Percentiles rank a stretch among this genome's conserved stretches.
Conservation (phyloP, 2,888 invertebrate species). For the Coenonympha glycerion region DNA sequence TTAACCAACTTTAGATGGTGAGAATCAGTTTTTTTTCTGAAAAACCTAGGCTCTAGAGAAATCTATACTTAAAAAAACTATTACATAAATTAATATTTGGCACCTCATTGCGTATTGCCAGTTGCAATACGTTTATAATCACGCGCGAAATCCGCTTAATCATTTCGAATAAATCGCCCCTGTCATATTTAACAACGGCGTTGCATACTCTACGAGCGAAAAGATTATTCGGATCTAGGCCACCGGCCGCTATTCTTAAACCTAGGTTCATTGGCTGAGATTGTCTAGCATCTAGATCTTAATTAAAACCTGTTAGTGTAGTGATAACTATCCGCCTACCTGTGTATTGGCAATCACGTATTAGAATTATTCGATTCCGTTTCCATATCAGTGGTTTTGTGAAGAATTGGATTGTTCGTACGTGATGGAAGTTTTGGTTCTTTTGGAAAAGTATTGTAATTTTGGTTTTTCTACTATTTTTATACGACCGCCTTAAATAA, state of each 20-base stretch:
- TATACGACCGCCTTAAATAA: too few relatives aligned
- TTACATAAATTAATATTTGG: neutral
- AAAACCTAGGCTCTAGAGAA: too few relatives aligned
- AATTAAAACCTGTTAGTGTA: constrained; percentile 13
- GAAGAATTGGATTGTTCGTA: neutral
- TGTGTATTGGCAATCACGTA: constrained; percentile 7
- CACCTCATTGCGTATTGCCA: neutral
- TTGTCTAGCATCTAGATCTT: constrained; percentile 18
- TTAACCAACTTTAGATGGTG: too few relatives aligned
- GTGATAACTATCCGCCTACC: constrained; percentile 18
- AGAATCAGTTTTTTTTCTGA: too few relatives aligned
- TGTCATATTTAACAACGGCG: neutral
- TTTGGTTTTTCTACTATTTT: too few relatives aligned
- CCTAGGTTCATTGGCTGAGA: constrained; percentile 26
- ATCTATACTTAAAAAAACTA: neutral
- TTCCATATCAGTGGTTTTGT: neutral
- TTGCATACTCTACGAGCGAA: constrained; percentile 7
- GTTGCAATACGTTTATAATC: neutral
- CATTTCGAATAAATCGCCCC: neutral
- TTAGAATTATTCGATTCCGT: neutral
- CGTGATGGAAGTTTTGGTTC: neutral
- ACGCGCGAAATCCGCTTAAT: neutral
- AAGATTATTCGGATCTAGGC: constrained; percentile 14
- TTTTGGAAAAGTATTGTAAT: too few relatives aligned
- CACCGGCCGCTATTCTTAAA: constrained; percentile 24